Evolutionary conservation across 1,140 invertebrate species (phyloP).

Genomic region (Thalassaphorura encarpata): DNA sequence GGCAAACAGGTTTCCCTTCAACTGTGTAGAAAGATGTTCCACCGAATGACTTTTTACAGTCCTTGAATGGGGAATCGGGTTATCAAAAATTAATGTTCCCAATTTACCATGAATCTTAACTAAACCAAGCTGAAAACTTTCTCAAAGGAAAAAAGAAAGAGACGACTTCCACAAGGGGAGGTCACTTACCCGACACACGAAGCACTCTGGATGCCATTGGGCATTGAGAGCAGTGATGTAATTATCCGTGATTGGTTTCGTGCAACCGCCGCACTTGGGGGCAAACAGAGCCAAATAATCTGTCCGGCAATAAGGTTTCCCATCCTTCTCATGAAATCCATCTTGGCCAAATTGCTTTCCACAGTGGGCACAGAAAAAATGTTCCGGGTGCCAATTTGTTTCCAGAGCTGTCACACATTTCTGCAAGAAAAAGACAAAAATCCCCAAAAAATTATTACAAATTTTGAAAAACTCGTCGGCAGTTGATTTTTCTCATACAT

Average conservation of each 20-base stretch:
- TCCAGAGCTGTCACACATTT: slow-evolving; percentile 98
- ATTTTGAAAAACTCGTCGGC: neutral
- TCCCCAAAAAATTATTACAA: neutral
- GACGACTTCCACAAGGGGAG: neutral
- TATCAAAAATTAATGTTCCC: neutral
- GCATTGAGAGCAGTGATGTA: slow-evolving; percentile 96
- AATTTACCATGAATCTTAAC: neutral
- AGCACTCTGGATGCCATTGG: slow-evolving; percentile 99
- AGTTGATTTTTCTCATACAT: slow-evolving; percentile 59
- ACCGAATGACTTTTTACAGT: slow-evolving; percentile 80
- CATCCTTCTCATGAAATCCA: slow-evolving; percentile 88
- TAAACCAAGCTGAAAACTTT: neutral
- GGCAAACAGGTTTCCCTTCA: slow-evolving; percentile 83
- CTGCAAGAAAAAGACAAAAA: slow-evolving; percentile 43
- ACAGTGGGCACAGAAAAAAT: slow-evolving; percentile 98
- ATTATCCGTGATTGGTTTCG: slow-evolving; percentile 94
- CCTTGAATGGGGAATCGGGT: slow-evolving; percentile 46
- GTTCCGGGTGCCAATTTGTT: slow-evolving; percentile 98
- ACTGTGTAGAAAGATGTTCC: slow-evolving; percentile 92
- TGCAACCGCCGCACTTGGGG: slow-evolving; percentile 96
- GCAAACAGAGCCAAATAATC: slow-evolving; percentile 99
- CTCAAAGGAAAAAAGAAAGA: neutral
- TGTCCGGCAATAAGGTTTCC: slow-evolving; percentile 84
- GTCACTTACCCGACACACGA: slow-evolving; percentile 92
- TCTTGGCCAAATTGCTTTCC: slow-evolving; percentile 95